Percentiles rank a stretch among this genome's conserved stretches.
Evolutionary conservation across 1,140 invertebrate genomes (phyloP).

Genomic region (Vollenhovia emeryi): DNA sequence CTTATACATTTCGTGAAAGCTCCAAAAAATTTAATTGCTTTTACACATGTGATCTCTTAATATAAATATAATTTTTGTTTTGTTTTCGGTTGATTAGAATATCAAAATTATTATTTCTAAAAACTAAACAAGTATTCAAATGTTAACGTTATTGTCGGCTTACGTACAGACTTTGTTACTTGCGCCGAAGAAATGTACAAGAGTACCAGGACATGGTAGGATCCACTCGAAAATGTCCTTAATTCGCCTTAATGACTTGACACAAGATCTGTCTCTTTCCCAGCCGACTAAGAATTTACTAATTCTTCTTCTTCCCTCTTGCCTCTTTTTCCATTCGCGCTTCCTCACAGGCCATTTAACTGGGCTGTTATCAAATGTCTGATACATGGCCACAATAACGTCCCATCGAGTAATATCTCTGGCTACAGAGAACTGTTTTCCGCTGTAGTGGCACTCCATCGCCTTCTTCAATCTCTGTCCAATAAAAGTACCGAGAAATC

Average conservation of each 20-base stretch:
- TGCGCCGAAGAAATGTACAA: not conserved
- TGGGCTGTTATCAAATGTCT: conserved; percentile 16
- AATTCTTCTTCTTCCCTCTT: not conserved
- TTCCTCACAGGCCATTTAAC: conserved; percentile 61
- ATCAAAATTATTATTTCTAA: not conserved
- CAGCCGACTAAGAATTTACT: not conserved
- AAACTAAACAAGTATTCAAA: conserved; percentile 45
- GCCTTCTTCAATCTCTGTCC: conserved; percentile 48
- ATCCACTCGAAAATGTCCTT: not conserved
- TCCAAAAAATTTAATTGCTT: no score
- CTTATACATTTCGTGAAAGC: no score
- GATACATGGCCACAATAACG: conserved; percentile 29
- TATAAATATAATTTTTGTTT: not conserved
- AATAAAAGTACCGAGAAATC: conserved; percentile 32
- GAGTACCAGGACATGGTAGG: not conserved
- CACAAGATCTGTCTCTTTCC: conserved; percentile 21
- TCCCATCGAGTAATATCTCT: conserved; percentile 24
- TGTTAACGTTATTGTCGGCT: conserved; percentile 28
- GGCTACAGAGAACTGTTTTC: conserved; percentile 46
- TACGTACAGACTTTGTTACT: conserved; percentile 43
- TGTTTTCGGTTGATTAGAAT: not conserved
- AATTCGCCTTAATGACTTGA: conserved; percentile 62
- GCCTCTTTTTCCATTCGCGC: conserved; percentile 7
- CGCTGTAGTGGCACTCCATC: conserved; percentile 39
- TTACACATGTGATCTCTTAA: not conserved